Base-by-base conservation (phyloP, 2,113 vertebrate genomes). In the Dipodomys stephensi region DNA sequence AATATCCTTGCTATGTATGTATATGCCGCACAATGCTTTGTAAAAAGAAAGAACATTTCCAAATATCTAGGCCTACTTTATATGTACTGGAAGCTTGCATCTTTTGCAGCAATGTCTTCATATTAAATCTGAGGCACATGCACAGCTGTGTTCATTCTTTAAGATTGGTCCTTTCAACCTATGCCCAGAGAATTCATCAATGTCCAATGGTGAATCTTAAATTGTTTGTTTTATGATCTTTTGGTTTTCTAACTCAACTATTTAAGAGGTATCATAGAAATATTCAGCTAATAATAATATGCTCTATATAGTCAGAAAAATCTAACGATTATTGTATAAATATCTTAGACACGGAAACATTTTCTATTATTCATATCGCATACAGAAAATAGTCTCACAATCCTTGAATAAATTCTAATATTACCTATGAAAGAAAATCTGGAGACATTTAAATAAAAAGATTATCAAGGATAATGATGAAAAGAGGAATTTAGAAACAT, bases 401-500 rank as follows among this genome's bases (percentile, higher is more conserved):
- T 39, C 0, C 8, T 27, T 87, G 3, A 57, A 4, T 60, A 44
- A 71, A 72, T 6, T 89, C 27, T 71, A 6, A 87, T 27, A 27
- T 81, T 20, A 77, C 39, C 11, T 93, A 0, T 85, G 65, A 81
- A 86, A 93, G 20, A 87, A 93, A 73, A 87, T 18, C 3, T 78
- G 13, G 20, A 74, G 62, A 67, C 7, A 1, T 62, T 62, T 2
- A 87, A 28, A 86, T 23, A 60, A 69, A 71, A 93, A 84, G 28
- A 82, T 81, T 64, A 78, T 9, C 25, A 92, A 73, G 4, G 32
- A 35, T 68, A 71, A 65, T 81, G 80, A 86, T 44, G 8, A 23
- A 91, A 92, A 91, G 23, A 93, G 44, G 11, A 44, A 57, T 10
- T 64, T 80, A 62, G 64, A 88, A 89, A 74, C 28, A 87, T 60